Base-by-base conservation (phyloP, 2,797 vertebrate species). In the Tokudaia muenninki region DNA sequence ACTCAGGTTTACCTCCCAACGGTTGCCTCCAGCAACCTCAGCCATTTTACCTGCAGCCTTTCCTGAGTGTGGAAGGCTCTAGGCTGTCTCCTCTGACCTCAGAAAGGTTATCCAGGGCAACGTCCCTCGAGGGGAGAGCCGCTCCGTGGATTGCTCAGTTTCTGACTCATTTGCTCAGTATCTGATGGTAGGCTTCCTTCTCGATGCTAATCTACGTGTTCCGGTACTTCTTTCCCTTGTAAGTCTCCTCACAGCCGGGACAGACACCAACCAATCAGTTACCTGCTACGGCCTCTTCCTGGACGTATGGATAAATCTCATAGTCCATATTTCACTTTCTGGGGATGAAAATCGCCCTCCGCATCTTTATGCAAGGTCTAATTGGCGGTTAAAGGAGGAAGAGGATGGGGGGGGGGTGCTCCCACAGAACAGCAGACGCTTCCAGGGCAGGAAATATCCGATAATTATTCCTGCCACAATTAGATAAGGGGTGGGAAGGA, bases 361-460 rank as follows among this genome's bases (percentile, higher is more conserved):
- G 1, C 7, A 67, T 52, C 50, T 91, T 81, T 34, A 7, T 41
- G 37, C 21, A 29, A 81, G 89, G 94, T 44, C 47, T 61, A 47
- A 77, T 10, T n/a, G 61, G 7, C 13, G 47, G 74, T 50, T 6
- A 70, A 52, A 31, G 74, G 47, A 37, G 78, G 50, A 77, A 86
- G 77, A 50, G 88, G 81, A 81, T 8, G 90, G 70, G 47, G 47
- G 5, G 9, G 47, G 14, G 74, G 55, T 87, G 77, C 2, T 19
- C 50, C 44, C 47, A 44, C 44, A 63, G 55, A 59, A 75, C n/a
- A 65, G 34, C 72, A 86, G 91, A 83, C 34, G 83, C 22, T 77
- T 93, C 83, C 84, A 79, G 55, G 59, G 50, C 94, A 94, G 96
- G 95, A 97, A 97, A 93, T 52, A 16, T 16, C 87, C 89, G 91